phyloP scores from a whole-genome alignment of 1,140 invertebrate genomes.

The Penaeus japonicus region DNA sequence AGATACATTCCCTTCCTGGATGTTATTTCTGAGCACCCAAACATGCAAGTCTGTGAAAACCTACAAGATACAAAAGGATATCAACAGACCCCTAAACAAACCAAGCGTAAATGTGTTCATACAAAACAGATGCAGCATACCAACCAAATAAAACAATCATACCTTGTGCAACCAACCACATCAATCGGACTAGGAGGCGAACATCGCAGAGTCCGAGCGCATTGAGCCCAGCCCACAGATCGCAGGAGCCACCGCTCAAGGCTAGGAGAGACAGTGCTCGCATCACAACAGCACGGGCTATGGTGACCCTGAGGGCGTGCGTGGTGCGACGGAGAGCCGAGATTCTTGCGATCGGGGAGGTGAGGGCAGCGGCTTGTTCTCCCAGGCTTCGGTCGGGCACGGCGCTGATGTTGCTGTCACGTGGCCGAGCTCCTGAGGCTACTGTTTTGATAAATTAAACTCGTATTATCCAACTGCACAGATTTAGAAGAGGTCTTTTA shows the following conservation, averaged over 20 bases:
- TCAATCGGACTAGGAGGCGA: constrained; percentile 70
- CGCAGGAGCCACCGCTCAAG: constrained; percentile 67
- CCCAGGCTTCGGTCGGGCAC: constrained; percentile 62
- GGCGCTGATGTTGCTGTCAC: constrained; percentile 4
- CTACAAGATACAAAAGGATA: too few relatives aligned
- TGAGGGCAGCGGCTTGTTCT: constrained; percentile 66
- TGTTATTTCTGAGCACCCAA: too few relatives aligned
- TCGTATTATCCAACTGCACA: too few relatives aligned
- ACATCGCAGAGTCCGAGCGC: constrained; percentile 72
- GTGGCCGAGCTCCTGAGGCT: constrained; percentile 33
- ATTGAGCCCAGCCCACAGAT: constrained; percentile 68
- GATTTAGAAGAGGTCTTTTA: too few relatives aligned
- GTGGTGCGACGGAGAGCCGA: constrained; percentile 67
- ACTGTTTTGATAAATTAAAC: not conserved
- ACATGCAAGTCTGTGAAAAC: too few relatives aligned
- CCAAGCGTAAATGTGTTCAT: too few relatives aligned
- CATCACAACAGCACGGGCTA: constrained; percentile 70
- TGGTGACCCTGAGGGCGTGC: constrained; percentile 67
- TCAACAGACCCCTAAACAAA: too few relatives aligned
- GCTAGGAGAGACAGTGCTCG: constrained; percentile 69
- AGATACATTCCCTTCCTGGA: too few relatives aligned
- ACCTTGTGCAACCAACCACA: constrained; percentile 72
- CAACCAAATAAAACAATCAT: not conserved
- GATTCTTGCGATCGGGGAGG: constrained; percentile 40
- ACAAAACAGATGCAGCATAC: constrained; percentile 38